Base-by-base conservation (phyloP, 2,797 vertebrate species). In the Varecia variegata region DNA sequence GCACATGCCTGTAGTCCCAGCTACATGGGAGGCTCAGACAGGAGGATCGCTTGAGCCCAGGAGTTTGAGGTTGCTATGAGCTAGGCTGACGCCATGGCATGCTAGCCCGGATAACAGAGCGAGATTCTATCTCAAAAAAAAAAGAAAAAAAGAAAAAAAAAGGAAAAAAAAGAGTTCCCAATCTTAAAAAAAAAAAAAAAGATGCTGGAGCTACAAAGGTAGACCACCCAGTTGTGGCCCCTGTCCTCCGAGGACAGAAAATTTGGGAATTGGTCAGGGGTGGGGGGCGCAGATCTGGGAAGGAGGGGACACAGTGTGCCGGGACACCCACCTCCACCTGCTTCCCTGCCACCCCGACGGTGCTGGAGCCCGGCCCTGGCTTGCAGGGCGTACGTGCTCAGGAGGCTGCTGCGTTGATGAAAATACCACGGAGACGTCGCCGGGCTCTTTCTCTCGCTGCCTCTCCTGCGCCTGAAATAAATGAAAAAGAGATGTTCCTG, bases 401-500 rank as follows among this genome's bases (percentile, higher is more conserved):
- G 80, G 43, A 87, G 90, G 60, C 56, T 35, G 54, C 20, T 5
- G 0, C 9, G 14, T 40, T 80, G 50, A 21, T 92, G 90, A 74
- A 83, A 90, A 90, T n/a, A 71, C 89, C 95, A 47, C 11, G 2
- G 87, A 88, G 77, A 10, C 62, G 8, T 74, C 93, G 90, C 93
- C n/a, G 56, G 88, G 58, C 35, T 90, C 79, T 86, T 58, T 88
- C 89, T 74, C 67, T 80, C 35, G 0, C 86, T 88, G 93, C 35
- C 70, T 95, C 96, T 88, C 65, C 2, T 11, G 80, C 10, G 8
- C 96, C 95, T 4, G 23, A 97, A 96, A 97, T 94, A 97, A 93
- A 96, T 30, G 92, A 56, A 56, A 82, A 83, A 62, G 73, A 93
- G 85, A 85, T 30, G n/a, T 54, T 97, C 73, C 97, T 96, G 97